These are phyloP conservation scores for Philotrypesis tridentata DNA, from an alignment of 1,140 invertebrate genomes.

Conservation along the genomic window DNA sequence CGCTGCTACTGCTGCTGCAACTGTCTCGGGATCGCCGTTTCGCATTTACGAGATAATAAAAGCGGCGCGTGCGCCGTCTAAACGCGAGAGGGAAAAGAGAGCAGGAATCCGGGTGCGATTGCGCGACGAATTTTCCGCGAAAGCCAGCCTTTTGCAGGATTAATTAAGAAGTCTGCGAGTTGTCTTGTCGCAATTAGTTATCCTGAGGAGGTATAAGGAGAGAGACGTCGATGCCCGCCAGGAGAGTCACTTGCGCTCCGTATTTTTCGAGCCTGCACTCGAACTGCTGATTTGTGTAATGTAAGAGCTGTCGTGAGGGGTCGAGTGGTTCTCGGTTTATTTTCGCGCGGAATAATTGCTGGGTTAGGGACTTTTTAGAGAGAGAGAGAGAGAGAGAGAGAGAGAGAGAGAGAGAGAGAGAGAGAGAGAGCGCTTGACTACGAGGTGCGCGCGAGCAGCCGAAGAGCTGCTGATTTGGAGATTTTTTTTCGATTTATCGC, in stretches of 20 bases:
- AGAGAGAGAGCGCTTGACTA: too few relatives aligned
- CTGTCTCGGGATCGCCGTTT: background rate
- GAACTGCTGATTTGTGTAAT: constrained; percentile 15
- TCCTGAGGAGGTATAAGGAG: background rate
- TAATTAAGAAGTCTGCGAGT: constrained; percentile 30
- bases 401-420: too few relatives aligned
- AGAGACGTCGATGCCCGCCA: background rate
- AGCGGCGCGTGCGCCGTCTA: background rate
- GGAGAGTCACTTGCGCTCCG: background rate
- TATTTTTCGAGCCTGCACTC: background rate
- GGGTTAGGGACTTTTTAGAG: background rate
- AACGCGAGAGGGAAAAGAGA: background rate
- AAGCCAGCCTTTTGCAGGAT: constrained; percentile 2
- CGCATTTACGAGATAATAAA: constrained; percentile 20
- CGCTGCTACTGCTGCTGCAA: too few relatives aligned
- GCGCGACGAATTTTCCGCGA: background rate
- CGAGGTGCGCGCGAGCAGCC: too few relatives aligned
- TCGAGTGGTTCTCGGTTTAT: background rate
- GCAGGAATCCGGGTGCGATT: constrained; percentile 13
- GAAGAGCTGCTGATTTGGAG: too few relatives aligned
- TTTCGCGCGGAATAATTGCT: background rate
- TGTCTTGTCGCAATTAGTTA: background rate
- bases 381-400: too few relatives aligned
- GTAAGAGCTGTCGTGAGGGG: background rate
- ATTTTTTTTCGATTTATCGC: too few relatives aligned